These are phyloP conservation scores for Notolabrus celidotus DNA, from an alignment of 2,797 vertebrate species.

Conservation along the genomic window DNA sequence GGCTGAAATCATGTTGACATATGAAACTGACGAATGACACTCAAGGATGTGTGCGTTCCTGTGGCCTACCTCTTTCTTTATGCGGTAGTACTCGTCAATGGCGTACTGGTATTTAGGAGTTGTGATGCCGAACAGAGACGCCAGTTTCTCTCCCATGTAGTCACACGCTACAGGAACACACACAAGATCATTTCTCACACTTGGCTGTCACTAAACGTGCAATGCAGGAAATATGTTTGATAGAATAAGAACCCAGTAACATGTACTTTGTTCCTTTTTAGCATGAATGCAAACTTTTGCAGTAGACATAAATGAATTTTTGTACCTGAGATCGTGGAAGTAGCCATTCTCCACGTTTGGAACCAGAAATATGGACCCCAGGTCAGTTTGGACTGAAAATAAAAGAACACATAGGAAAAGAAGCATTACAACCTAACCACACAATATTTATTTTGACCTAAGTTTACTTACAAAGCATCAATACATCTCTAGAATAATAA, in stretches of 20 bases:
- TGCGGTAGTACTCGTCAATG: constrained; percentile 98
- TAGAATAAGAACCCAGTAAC: no score
- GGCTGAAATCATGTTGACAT: constrained; percentile 9
- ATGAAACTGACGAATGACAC: not conserved
- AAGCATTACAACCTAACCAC: not conserved
- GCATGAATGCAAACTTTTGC: not conserved
- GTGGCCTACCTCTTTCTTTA: constrained; percentile 93
- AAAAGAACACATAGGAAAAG: constrained; percentile 66
- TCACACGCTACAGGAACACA: constrained; percentile 89
- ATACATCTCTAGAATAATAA: no score
- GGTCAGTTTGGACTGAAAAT: constrained; percentile 91
- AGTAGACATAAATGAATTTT: constrained; percentile 66
- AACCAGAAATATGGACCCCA: constrained; percentile 99
- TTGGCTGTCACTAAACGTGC: not conserved
- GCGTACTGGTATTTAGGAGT: constrained; percentile 98
- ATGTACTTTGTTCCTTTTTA: not conserved
- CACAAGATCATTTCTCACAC: not conserved
- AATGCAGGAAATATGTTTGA: not conserved
- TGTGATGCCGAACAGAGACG: constrained; percentile 95
- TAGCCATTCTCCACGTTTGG: constrained; percentile 95
- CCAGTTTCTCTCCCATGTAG: constrained; percentile 96
- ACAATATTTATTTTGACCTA: not conserved
- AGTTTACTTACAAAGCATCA: not conserved
- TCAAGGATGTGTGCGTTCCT: constrained; percentile 4
- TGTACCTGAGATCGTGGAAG: constrained; percentile 95